Evolutionary conservation across 2,888 invertebrate genomes (phyloP), one percentile per base, ranked within the genome.

Genomic region (Eupithecia subfuscata): DNA sequence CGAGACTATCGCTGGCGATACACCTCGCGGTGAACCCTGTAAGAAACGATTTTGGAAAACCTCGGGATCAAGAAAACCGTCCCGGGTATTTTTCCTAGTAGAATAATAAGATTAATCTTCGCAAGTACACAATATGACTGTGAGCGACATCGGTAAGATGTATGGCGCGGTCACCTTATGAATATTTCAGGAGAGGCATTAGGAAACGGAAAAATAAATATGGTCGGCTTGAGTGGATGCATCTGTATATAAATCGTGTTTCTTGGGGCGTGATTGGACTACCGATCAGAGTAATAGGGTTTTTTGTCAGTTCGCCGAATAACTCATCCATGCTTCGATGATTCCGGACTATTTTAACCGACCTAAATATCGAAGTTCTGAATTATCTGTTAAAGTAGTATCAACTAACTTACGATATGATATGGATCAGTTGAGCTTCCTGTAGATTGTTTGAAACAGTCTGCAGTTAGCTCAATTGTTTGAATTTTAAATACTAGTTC

Each of bases 121-220:
- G 25, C 12, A 68, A 68, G 22, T 68, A 68, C 68, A 68, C n/a
- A 72, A 72, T 88, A 85, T 90, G 89, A 91, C 90, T 90, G 89
- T 88, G 86, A 83, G 85, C 88, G 90, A 90, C 89, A 92, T 90
- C 89, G 87, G 85, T 83, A 90, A 92, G 92, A 93, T 89, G 88
- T 90, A 93, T 92, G 90, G 90, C 84, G 84, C 89, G 92, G 91
- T 88, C 91, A 92, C 88, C 87, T 84, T 88, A 94, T 94, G 93
- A 94, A 94, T 94, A 94, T 94, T 93, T 94, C 93, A 94, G 86
- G 83, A 90, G 90, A 85, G 87, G 90, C 91, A 93, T 94, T 93
- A 93, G 91, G 91, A 88, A 89, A 87, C 87, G 90, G 91, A 91
- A 93, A 93, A 93, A 93, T 93, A 94, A 93, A 94, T 93, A 93